phyloP scores from a whole-genome alignment of 2,888 invertebrate genomes.

The Ochropacha duplaris region DNA sequence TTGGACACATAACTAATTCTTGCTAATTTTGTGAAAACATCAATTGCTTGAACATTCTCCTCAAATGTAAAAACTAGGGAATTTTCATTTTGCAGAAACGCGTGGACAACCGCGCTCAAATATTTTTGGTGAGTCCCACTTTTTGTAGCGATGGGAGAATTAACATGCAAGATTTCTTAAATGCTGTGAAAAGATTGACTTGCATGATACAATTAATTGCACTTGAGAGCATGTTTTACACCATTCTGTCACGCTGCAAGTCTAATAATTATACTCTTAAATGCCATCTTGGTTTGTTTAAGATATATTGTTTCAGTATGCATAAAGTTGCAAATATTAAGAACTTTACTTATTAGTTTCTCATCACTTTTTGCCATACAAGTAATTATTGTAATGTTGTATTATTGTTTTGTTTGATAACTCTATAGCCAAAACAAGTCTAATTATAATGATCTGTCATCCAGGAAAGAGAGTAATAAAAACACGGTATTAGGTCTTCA shows the following conservation, averaged over 20 bases:
- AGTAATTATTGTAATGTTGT: no score
- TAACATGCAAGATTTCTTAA: background rate
- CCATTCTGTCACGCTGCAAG: no score
- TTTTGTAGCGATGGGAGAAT: background rate
- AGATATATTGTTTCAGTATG: no score
- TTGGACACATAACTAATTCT: background rate
- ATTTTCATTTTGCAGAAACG: constrained; percentile 1
- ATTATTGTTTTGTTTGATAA: no score
- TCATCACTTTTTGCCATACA: constrained; percentile 4
- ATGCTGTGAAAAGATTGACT: constrained; percentile 11
- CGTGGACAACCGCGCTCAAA: constrained; percentile 1
- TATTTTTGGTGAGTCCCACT: background rate
- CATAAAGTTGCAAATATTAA: no score
- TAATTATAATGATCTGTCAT: no score
- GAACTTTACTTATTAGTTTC: constrained; percentile 1
- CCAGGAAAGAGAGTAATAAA: no score
- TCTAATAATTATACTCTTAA: no score
- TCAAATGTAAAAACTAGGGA: background rate
- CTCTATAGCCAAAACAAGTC: constrained; percentile 11
- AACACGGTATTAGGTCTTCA: no score
- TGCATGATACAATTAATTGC: constrained; percentile 12
- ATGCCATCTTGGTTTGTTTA: no score
- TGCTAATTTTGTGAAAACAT: background rate
- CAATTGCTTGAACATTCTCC: background rate
- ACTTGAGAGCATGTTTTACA: background rate